Evolutionary conservation across 2,113 vertebrate genomes (phyloP).

Genomic region (Xiphorhynchus elegans): DNA sequence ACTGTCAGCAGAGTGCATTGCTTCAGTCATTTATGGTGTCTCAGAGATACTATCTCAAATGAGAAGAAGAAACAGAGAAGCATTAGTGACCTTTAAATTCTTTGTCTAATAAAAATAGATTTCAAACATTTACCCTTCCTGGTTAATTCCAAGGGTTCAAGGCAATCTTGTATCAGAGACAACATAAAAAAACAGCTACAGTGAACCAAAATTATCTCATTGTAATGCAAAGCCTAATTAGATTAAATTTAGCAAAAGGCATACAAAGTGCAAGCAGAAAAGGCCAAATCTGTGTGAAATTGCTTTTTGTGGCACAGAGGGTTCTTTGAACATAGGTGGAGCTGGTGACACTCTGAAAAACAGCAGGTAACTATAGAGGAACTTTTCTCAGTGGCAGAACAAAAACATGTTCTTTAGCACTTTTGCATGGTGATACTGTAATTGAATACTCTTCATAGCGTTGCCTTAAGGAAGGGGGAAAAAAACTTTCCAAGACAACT

Average conservation of each 20-base stretch:
- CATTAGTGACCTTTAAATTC: neutral
- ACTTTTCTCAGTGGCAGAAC: neutral
- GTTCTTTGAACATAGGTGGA: neutral
- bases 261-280: neutral
- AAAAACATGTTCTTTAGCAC: neutral
- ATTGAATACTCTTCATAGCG: neutral
- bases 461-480: too few species aligned
- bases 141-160: neutral
- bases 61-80: neutral
- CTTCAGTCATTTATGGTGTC: neutral
- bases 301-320: neutral
- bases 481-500: too few species aligned
- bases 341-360: neutral
- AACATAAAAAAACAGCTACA: neutral
- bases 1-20: neutral
- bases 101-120: neutral
- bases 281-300: neutral
- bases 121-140: neutral
- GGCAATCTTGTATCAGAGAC: neutral
- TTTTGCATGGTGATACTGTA: neutral
- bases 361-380: neutral
- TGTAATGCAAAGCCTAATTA: conserved; percentile 28
- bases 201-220: neutral
- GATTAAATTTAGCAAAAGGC: neutral
- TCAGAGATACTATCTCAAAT: neutral